phyloP scores from a whole-genome alignment of 2,113 vertebrate genomes.

The Erythrolamprus reginae region DNA sequence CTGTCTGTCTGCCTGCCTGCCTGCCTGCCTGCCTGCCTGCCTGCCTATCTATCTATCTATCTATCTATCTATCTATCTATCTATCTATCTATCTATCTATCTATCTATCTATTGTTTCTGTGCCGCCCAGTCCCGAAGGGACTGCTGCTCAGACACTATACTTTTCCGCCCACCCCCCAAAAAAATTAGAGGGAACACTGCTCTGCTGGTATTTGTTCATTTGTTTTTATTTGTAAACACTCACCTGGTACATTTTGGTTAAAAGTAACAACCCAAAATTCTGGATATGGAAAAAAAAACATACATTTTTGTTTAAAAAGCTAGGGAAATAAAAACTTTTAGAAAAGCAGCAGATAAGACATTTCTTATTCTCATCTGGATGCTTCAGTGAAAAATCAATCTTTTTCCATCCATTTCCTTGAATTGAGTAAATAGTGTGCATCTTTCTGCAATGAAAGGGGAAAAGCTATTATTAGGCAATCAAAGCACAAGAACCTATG shows the following conservation, averaged over 20 bases:
- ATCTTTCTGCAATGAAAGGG: constrained; percentile 17
- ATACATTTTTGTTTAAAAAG: background rate
- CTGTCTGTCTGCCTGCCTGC: too few species aligned
- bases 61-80: too few species aligned
- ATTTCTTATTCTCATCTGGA: rapidly evolving
- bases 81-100: too few species aligned
- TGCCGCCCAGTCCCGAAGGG: too few species aligned
- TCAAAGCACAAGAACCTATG: constrained; percentile 21
- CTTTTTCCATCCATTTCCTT: constrained; percentile 13
- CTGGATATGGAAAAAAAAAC: background rate
- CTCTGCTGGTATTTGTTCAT: too few species aligned
- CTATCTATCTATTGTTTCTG: too few species aligned
- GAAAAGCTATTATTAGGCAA: background rate
- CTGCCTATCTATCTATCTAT: too few species aligned
- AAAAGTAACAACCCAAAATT: background rate
- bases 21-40: too few species aligned
- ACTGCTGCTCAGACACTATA: too few species aligned
- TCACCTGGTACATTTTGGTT: background rate
- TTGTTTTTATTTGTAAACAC: background rate
- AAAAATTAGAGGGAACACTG: too few species aligned
- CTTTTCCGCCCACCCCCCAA: too few species aligned
- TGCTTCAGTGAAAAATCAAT: constrained; percentile 1
- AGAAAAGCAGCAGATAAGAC: background rate
- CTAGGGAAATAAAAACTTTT: background rate
- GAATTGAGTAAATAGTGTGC: background rate